phyloP scores from a whole-genome alignment of 2,797 vertebrate species.

The Pelodytes ibericus region DNA sequence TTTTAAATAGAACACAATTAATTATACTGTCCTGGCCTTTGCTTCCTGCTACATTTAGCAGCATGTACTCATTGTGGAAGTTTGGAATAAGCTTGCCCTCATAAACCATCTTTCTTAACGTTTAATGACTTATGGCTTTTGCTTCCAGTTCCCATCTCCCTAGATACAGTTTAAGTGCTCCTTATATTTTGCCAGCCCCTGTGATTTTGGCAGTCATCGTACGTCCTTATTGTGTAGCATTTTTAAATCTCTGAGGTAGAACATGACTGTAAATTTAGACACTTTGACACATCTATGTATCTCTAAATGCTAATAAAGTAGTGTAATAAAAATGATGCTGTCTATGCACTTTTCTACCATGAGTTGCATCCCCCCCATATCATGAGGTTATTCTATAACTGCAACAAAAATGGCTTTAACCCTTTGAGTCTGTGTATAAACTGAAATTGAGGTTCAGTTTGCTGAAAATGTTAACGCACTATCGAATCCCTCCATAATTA shows the following conservation, averaged over 20 bases:
- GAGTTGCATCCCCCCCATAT: no score
- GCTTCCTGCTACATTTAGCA: constrained; percentile 17
- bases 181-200: constrained; percentile 33
- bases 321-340: constrained; percentile 21
- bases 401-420: no score
- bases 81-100: constrained; percentile 22
- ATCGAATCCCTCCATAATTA: no score
- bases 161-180: constrained; percentile 26
- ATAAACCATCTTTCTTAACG: constrained; percentile 18
- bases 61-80: constrained; percentile 18
- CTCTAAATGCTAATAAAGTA: constrained; percentile 33
- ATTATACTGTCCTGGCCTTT: constrained; percentile 22
- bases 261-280: constrained; percentile 29
- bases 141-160: constrained; percentile 15
- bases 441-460: no score
- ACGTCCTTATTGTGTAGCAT: constrained; percentile 21
- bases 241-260: constrained; percentile 28
- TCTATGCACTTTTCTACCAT: constrained; percentile 10
- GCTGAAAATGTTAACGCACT: no score
- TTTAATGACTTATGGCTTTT: constrained; percentile 32
- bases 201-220: constrained; percentile 37
- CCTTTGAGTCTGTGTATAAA: no score
- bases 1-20: background rate
- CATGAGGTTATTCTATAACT: no score
- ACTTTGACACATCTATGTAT: constrained; percentile 29